These are phyloP conservation scores for Alouatta caraya DNA, from an alignment of 2,797 vertebrate genomes.

Conservation along the genomic window DNA sequence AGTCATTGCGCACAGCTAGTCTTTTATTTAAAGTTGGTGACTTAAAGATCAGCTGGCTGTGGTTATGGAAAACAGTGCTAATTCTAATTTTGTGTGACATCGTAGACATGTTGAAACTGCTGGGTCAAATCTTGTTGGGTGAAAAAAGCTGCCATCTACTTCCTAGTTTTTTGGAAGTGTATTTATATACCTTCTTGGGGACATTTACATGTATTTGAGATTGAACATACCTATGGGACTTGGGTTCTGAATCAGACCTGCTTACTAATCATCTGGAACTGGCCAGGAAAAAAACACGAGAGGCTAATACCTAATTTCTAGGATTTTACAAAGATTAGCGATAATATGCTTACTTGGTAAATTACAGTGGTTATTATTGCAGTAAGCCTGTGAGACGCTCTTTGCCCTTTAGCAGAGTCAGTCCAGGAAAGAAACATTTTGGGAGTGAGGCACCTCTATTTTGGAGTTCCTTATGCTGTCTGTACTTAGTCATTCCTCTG, in stretches of 20 bases:
- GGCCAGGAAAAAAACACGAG: neutral
- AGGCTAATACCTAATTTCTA: neutral
- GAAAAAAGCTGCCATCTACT: neutral
- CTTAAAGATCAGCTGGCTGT: neutral
- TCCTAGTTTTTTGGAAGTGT: neutral
- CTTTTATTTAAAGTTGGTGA: neutral
- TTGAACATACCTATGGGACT: neutral
- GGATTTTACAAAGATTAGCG: neutral
- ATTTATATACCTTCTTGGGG: neutral
- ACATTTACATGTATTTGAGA: neutral
- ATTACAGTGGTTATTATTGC: neutral
- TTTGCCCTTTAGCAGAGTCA: neutral
- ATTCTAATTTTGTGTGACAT: neutral
- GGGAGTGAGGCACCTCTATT: neutral
- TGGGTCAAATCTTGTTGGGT: neutral
- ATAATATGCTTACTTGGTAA: neutral
- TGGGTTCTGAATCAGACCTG: neutral
- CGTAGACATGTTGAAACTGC: neutral
- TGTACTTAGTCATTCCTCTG: slow-evolving; percentile 29
- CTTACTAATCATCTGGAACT: neutral
- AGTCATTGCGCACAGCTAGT: neutral
- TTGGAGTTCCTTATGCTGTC: neutral
- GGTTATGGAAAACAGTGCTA: neutral
- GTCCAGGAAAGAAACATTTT: neutral
- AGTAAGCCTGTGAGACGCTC: neutral